Evolutionary conservation across 35 echinoderm and acorn worm genomes (phyloP).

Genomic region (Amphiura filiformis): DNA sequence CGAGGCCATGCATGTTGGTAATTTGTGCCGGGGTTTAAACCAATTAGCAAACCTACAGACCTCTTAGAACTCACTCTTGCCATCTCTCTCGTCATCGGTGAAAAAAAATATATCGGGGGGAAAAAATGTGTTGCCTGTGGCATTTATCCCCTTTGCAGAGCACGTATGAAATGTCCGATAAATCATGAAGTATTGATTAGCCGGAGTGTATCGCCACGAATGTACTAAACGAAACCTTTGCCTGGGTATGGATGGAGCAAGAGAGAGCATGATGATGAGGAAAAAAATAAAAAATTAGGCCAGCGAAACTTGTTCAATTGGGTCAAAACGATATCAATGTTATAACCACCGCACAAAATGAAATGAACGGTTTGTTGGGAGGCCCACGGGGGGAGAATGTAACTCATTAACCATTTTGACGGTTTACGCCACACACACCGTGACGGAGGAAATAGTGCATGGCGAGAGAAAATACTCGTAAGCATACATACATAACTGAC

Average conservation of each 20-base stretch:
- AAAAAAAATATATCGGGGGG: neutral
- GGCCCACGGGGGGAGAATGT: neutral
- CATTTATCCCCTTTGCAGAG: neutral
- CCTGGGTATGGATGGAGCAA: too few relatives aligned
- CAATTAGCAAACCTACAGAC: neutral
- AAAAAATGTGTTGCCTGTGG: neutral
- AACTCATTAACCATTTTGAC: conserved; percentile 2
- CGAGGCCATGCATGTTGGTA: neutral
- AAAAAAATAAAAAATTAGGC: neutral
- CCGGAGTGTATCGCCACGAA: neutral
- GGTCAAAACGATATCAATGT: neutral
- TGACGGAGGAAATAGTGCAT: neutral
- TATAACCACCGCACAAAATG: neutral
- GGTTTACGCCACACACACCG: neutral
- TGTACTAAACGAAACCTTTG: neutral
- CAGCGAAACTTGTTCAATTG: neutral
- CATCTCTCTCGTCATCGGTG: too few relatives aligned
- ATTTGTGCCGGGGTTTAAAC: neutral
- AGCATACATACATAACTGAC: too few relatives aligned
- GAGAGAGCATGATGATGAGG: too few relatives aligned
- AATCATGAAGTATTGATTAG: neutral
- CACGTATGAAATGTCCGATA: neutral
- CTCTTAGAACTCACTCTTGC: neutral
- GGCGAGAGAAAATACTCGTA: neutral
- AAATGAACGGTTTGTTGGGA: neutral